Percentiles rank a stretch among this genome's conserved stretches.
Evolutionary conservation across 2,113 vertebrate species (phyloP).

Genomic region (Epinephelus fuscoguttatus): DNA sequence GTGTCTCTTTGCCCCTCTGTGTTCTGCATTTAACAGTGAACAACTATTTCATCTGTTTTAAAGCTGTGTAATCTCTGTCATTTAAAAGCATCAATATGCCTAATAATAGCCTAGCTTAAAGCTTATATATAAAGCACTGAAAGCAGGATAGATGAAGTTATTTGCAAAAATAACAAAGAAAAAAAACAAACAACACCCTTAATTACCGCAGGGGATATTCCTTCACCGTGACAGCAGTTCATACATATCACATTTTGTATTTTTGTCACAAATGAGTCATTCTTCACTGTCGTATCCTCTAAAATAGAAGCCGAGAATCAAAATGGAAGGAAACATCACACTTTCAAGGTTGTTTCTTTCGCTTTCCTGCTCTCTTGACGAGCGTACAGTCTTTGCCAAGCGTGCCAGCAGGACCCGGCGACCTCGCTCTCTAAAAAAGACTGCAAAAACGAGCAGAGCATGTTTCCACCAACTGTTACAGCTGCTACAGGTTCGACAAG

Average conservation of each 20-base stretch:
- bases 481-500: slow-evolving; percentile 29
- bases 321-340: neutral
- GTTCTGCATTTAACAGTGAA: too few species aligned
- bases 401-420: slow-evolving; percentile 35
- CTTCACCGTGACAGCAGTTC: neutral
- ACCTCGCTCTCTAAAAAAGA: slow-evolving; percentile 25
- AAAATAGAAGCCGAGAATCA: neutral
- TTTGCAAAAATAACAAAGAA: too few species aligned
- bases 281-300: neutral
- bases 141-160: too few species aligned
- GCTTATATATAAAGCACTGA: too few species aligned
- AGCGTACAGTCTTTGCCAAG: slow-evolving; percentile 16
- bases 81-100: too few species aligned
- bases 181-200: too few species aligned
- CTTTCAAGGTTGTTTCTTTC: slow-evolving; percentile 29
- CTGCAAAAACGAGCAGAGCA: slow-evolving; percentile 12
- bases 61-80: too few species aligned
- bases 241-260: neutral
- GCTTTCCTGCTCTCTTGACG: neutral
- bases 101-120: too few species aligned
- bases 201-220: too few species aligned
- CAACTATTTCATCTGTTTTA: too few species aligned
- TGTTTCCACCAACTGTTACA: slow-evolving; percentile 33
- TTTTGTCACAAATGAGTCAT: neutral
- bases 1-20: too few species aligned